A percentile compares a stretch with the other conserved stretches of the same genome.
These are phyloP conservation scores for Pelochelys cantorii DNA, from an alignment of 2,797 vertebrate genomes.

Conservation along the genomic window DNA sequence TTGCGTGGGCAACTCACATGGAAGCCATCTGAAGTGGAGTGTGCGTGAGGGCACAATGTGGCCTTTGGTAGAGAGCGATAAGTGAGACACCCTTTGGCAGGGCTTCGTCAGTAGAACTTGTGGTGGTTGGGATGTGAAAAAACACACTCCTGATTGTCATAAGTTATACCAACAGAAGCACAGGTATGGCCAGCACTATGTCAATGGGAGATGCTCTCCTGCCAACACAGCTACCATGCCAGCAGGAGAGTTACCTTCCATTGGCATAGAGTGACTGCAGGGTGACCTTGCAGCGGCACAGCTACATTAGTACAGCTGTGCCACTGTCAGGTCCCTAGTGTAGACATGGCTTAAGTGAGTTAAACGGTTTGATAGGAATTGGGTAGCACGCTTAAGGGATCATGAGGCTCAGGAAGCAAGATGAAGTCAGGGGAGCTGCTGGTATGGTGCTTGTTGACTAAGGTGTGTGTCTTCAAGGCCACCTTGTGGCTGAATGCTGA, in stretches of 20 bases:
- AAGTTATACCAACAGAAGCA: too few species aligned
- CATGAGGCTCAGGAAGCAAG: neutral
- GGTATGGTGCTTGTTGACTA: neutral
- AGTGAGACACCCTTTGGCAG: neutral
- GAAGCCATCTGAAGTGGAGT: neutral
- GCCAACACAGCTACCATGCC: too few species aligned
- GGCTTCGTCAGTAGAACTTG: too few species aligned
- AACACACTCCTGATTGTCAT: too few species aligned
- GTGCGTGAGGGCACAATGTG: neutral
- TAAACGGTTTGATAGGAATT: neutral
- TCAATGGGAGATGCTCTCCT: too few species aligned
- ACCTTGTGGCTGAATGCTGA: neutral
- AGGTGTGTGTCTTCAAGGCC: neutral
- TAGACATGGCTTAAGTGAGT: neutral
- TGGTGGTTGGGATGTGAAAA: too few species aligned
- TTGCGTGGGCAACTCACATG: neutral
- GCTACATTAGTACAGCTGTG: too few species aligned
- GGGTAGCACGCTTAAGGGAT: neutral
- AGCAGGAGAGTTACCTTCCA: too few species aligned
- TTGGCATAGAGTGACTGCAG: too few species aligned
- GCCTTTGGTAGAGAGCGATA: neutral
- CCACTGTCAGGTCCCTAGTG: too few species aligned
- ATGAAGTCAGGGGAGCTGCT: neutral
- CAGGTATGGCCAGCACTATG: too few species aligned
- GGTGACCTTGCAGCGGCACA: too few species aligned